These are phyloP conservation scores for Riparia riparia DNA, from an alignment of 2,113 vertebrate genomes.

Conservation along the genomic window DNA sequence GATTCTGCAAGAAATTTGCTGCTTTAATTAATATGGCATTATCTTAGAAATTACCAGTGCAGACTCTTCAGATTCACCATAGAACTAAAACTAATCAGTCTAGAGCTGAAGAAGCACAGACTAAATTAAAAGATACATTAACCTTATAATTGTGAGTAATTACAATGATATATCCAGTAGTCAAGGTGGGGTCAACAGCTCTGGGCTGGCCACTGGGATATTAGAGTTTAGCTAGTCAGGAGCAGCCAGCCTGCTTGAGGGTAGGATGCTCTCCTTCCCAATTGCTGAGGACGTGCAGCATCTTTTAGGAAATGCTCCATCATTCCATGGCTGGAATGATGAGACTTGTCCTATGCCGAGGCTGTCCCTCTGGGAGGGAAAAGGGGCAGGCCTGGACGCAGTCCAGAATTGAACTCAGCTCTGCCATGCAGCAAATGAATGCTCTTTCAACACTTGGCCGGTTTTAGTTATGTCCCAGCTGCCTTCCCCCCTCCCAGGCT, in stretches of 20 bases:
- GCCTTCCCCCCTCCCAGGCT: neutral
- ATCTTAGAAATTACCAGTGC: constrained; percentile 1
- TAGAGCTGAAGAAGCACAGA: neutral
- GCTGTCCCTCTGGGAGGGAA: neutral
- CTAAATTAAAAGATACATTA: constrained; percentile 3
- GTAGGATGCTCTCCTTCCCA: neutral
- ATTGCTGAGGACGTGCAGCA: accelerated
- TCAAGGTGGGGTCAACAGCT: neutral
- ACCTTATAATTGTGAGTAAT: neutral
- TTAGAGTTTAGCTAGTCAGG: neutral
- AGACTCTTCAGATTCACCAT: neutral
- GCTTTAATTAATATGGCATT: constrained; percentile 38
- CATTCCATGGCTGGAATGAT: neutral
- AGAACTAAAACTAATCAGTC: constrained; percentile 6
- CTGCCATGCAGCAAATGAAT: neutral
- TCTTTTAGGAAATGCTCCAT: neutral
- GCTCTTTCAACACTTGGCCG: neutral
- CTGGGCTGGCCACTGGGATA: accelerated
- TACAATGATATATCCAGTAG: neutral
- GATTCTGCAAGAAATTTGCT: constrained; percentile 6
- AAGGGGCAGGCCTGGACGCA: neutral
- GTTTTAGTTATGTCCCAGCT: neutral
- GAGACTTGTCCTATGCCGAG: accelerated
- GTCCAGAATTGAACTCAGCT: neutral
- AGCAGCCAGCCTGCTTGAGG: neutral